These are phyloP conservation scores for Dendrolimus pini DNA, from an alignment of 2,888 invertebrate genomes.

Conservation along the genomic window DNA sequence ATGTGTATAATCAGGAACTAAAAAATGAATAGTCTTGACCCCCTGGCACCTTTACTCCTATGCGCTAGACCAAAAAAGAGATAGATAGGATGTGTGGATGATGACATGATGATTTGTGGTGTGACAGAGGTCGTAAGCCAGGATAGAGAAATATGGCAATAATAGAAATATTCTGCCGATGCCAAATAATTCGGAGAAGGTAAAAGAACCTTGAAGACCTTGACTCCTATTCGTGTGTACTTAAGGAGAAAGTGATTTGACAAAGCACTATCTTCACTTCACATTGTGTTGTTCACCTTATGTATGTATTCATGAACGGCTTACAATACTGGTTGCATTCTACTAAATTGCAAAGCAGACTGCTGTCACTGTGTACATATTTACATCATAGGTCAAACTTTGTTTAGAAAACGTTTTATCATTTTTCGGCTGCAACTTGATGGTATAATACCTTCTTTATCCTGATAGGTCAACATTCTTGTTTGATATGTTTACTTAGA, in stretches of 20 bases:
- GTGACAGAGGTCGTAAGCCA: too few species aligned
- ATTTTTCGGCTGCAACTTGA: constrained; percentile 2
- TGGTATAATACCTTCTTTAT: constrained; percentile 1
- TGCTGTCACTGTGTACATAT: constrained; percentile 6
- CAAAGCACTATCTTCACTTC: neutral
- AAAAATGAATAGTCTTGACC: too few species aligned
- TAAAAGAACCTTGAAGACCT: neutral
- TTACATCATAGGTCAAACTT: constrained; percentile 19
- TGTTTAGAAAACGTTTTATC: constrained; percentile 8
- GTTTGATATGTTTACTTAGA: constrained; percentile 3
- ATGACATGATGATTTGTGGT: too few species aligned
- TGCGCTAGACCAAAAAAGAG: too few species aligned
- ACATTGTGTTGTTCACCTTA: neutral
- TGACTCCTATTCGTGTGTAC: neutral
- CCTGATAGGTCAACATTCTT: constrained; percentile 9
- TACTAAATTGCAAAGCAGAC: constrained; percentile 7
- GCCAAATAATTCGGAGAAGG: too few species aligned
- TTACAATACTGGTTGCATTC: neutral
- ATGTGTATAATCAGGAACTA: too few species aligned
- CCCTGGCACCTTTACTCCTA: too few species aligned
- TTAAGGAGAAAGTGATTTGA: neutral
- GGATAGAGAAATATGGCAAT: too few species aligned
- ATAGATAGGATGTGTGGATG: too few species aligned
- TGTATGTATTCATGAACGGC: neutral
- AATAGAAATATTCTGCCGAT: too few species aligned